These are phyloP conservation scores for Lottia scabra DNA, from an alignment of 2,888 invertebrate genomes.

Conservation along the genomic window DNA sequence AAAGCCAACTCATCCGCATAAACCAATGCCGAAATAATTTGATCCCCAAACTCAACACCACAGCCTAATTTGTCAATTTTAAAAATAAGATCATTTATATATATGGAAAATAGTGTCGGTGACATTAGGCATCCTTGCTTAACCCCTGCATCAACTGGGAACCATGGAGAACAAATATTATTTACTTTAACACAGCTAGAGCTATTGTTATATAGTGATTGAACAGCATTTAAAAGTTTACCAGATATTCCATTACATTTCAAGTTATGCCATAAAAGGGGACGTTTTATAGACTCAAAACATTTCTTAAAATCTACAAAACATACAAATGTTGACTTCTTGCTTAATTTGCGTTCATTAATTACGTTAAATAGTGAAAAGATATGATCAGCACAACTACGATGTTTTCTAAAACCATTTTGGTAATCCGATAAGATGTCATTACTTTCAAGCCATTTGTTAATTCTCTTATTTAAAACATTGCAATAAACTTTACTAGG, in stretches of 20 bases:
- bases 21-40: too few species aligned
- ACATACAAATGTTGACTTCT: background rate
- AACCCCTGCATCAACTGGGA: too few species aligned
- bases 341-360: background rate
- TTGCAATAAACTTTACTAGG: background rate
- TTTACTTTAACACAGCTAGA: too few species aligned
- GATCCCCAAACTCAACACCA: too few species aligned
- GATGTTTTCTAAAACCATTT: constrained; percentile 1
- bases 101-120: too few species aligned
- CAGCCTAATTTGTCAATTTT: too few species aligned
- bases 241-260: background rate
- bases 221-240: background rate
- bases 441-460: background rate
- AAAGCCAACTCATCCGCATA: too few species aligned
- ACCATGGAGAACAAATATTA: too few species aligned
- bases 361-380: background rate
- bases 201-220: background rate
- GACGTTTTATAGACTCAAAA: background rate
- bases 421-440: background rate
- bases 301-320: background rate
- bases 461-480: background rate
- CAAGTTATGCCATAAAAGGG: background rate
- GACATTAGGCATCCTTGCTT: too few species aligned
- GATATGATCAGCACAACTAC: background rate
- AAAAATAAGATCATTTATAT: too few species aligned